Percentiles rank a stretch among this genome's conserved stretches.
These are phyloP conservation scores for Mergus octosetaceus DNA, from an alignment of 2,797 vertebrate species.

Conservation along the genomic window DNA sequence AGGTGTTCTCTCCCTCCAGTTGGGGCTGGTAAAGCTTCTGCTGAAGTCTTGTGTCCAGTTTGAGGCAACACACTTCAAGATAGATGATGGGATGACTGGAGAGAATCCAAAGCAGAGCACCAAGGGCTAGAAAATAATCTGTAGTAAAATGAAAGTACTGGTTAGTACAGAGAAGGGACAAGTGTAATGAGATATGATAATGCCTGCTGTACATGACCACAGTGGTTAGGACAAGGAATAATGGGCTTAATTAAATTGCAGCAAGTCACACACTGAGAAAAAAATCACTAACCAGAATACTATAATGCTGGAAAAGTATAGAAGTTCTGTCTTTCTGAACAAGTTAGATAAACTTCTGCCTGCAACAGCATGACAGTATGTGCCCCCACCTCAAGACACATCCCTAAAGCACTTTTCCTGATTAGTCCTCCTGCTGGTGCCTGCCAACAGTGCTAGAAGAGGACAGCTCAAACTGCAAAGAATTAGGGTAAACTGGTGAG, in stretches of 20 bases:
- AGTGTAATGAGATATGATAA: not conserved
- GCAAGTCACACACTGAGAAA: not conserved
- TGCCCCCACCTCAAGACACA: not conserved
- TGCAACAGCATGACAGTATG: not conserved
- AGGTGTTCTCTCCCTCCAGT: not conserved
- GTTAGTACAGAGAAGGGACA: not conserved
- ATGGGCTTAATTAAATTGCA: not conserved
- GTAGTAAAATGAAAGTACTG: not conserved
- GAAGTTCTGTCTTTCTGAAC: not conserved
- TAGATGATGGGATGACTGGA: not conserved
- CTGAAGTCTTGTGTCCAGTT: not conserved
- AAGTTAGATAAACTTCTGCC: not conserved
- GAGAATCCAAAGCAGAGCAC: not conserved
- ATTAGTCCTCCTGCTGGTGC: not conserved
- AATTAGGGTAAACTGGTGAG: not conserved
- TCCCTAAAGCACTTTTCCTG: not conserved
- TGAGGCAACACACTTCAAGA: not conserved
- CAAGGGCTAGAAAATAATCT: conserved; percentile 26
- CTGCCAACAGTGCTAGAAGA: not conserved
- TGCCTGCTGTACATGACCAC: not conserved
- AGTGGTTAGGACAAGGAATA: not conserved
- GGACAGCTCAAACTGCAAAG: not conserved
- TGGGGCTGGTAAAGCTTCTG: not conserved
- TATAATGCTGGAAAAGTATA: not conserved
- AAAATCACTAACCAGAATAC: not conserved